These are phyloP conservation scores for Galaxea fascicularis DNA, from an alignment of 92 coral and sea anemone species.

Conservation along the genomic window DNA sequence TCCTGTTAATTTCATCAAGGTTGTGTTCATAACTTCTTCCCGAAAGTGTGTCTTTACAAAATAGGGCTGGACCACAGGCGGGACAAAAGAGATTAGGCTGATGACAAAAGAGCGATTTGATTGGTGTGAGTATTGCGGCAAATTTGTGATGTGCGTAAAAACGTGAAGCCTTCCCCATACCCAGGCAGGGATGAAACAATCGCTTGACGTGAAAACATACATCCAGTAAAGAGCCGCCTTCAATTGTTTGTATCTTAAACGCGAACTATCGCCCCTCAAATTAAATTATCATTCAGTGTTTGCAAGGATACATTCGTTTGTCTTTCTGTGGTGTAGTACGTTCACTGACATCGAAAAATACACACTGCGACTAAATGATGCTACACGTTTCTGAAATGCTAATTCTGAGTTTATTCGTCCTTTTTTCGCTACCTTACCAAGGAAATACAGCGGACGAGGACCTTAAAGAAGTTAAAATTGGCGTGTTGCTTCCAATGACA, in stretches of 20 bases:
- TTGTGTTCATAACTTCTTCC: not conserved
- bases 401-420: not conserved
- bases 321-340: not conserved
- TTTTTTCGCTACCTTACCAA: not conserved
- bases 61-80: not conserved
- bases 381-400: conserved; percentile 1
- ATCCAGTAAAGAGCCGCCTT: not conserved
- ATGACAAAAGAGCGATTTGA: not conserved
- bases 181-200: not conserved
- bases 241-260: not conserved
- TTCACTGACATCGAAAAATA: not conserved
- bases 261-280: not conserved
- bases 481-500: conserved; percentile 87
- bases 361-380: not conserved
- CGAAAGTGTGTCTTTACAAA: not conserved
- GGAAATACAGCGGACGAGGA: not conserved
- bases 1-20: not conserved
- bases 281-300: not conserved
- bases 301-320: too few relatives aligned
- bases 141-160: not conserved
- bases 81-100: not conserved
- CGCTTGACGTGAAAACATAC: not conserved
- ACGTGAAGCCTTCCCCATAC: conserved; percentile 5
- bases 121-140: conserved; percentile 11
- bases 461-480: conserved; percentile 64